Percentiles rank a stretch among this genome's conserved stretches.
Evolutionary conservation across 1,140 invertebrate genomes (phyloP).

Genomic region (Nasonia giraulti): DNA sequence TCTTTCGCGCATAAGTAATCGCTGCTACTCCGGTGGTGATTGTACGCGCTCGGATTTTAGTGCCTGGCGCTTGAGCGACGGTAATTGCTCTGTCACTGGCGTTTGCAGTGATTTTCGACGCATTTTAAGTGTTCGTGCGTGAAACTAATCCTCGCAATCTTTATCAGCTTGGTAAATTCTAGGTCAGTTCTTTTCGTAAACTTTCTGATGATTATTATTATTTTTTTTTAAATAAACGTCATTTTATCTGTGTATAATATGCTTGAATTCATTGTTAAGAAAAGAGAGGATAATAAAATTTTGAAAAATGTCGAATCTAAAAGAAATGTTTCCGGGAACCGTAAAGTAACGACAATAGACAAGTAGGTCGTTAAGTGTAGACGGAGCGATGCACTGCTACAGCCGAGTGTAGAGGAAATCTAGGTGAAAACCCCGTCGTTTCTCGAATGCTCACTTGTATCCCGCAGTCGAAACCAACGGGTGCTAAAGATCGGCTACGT

Average conservation of each 20-base stretch:
- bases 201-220: too few relatives aligned
- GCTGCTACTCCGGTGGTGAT: neutral
- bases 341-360: neutral
- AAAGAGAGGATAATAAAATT: neutral
- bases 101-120: too few relatives aligned
- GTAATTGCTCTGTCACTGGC: neutral
- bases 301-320: neutral
- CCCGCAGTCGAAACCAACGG: neutral
- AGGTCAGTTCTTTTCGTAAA: too few relatives aligned
- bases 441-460: conserved; percentile 19
- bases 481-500: neutral
- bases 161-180: too few relatives aligned
- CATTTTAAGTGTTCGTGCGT: neutral
- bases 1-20: conserved; percentile 1
- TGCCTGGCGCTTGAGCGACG: neutral
- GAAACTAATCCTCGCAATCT: too few relatives aligned
- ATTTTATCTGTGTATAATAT: too few relatives aligned
- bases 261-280: too few relatives aligned
- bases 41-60: neutral
- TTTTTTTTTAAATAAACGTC: too few relatives aligned
- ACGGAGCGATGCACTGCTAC: neutral
- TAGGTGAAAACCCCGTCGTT: neutral
- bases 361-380: neutral
- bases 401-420: neutral
- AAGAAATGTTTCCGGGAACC: neutral